These are phyloP conservation scores for Dasysyrphus tricinctus DNA, from an alignment of 2,888 invertebrate species.

Conservation along the genomic window DNA sequence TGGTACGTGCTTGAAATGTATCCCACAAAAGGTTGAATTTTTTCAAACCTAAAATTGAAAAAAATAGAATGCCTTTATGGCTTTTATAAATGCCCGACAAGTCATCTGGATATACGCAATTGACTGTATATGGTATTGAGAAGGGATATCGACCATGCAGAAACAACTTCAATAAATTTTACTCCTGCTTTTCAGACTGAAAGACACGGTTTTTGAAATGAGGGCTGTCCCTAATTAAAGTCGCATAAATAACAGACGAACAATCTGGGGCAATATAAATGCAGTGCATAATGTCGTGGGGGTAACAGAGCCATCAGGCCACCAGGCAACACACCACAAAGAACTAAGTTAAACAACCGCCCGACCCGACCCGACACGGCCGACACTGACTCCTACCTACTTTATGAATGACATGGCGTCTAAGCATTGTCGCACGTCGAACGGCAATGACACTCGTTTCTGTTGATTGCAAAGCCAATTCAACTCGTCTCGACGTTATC, in stretches of 20 bases:
- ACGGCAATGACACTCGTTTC: slow-evolving; percentile 23
- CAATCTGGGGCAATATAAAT: slow-evolving; percentile 49
- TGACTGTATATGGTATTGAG: neutral
- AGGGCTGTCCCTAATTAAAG: slow-evolving; percentile 58
- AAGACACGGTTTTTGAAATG: slow-evolving; percentile 19
- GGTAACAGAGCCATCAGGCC: too few species aligned
- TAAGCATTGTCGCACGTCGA: slow-evolving; percentile 43
- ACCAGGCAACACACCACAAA: neutral
- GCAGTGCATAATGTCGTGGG: slow-evolving; percentile 27
- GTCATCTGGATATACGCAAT: slow-evolving; percentile 19
- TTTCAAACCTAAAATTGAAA: neutral
- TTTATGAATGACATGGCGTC: slow-evolving; percentile 48
- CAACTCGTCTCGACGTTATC: slow-evolving; percentile 41
- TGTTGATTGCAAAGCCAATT: slow-evolving; percentile 28
- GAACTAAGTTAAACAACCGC: slow-evolving; percentile 11
- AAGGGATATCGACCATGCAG: neutral
- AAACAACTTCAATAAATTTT: slow-evolving; percentile 40
- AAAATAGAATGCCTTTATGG: neutral
- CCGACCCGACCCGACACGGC: neutral
- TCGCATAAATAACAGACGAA: slow-evolving; percentile 61
- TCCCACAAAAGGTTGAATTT: neutral
- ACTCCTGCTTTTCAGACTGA: slow-evolving; percentile 19
- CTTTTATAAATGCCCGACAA: neutral
- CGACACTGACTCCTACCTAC: slow-evolving; percentile 25
- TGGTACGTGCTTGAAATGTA: neutral